Evolutionary conservation across 2,797 vertebrate species (phyloP).

Genomic region (Gymnothorax reevesii): DNA sequence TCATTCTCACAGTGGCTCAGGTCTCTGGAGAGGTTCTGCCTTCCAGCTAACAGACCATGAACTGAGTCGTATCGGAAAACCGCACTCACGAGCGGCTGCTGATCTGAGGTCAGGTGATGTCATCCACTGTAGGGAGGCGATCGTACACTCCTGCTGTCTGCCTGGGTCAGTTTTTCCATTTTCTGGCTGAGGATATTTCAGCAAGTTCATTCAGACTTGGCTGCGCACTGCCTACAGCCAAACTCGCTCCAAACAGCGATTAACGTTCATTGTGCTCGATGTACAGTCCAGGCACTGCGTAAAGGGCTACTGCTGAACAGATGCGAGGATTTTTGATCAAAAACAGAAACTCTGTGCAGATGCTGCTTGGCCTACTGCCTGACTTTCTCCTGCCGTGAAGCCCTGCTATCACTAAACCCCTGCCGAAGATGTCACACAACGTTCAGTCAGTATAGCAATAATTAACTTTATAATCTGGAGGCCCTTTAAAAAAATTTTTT

Average conservation of each 20-base stretch:
- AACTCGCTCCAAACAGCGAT: no score
- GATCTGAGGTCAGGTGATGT: not conserved
- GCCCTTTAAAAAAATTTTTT: no score
- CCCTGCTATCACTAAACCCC: not conserved
- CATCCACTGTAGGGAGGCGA: not conserved
- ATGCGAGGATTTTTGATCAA: no score
- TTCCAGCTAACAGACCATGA: not conserved
- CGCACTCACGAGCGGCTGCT: no score
- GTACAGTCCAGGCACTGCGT: no score
- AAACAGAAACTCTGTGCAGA: no score
- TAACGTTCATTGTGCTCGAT: no score
- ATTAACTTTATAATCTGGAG: no score
- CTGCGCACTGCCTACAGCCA: not conserved
- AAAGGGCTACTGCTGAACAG: no score
- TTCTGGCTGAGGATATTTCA: not conserved
- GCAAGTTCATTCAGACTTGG: not conserved
- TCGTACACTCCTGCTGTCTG: not conserved
- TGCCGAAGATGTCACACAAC: no score
- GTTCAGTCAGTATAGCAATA: no score
- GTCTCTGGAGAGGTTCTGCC: not conserved
- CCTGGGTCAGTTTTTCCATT: not conserved
- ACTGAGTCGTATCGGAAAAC: not conserved
- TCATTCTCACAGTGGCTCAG: not conserved
- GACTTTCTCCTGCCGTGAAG: not conserved
- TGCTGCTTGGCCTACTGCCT: not conserved